phyloP scores from a whole-genome alignment of 1,140 invertebrate genomes.

The Parasteatoda tepidariorum region DNA sequence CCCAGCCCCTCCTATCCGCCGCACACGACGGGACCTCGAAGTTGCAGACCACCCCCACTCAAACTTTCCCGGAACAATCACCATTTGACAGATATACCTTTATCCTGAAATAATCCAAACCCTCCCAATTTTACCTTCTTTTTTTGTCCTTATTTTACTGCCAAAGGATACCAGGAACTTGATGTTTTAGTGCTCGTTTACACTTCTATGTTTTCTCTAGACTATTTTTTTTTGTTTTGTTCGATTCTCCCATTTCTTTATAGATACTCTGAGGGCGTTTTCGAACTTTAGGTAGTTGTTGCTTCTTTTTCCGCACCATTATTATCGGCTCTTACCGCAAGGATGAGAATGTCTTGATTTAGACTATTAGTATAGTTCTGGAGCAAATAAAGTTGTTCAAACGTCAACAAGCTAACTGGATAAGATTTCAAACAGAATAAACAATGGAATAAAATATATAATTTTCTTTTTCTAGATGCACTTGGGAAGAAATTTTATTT shows the following conservation, averaged over 20 bases:
- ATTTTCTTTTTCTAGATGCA: too few species aligned
- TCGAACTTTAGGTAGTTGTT: background rate
- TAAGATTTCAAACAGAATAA: too few species aligned
- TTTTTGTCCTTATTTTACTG: background rate
- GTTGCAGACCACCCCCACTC: background rate
- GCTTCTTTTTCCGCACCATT: background rate
- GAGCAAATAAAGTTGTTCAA: too few species aligned
- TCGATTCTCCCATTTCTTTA: background rate
- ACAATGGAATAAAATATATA: too few species aligned
- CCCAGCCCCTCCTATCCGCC: background rate
- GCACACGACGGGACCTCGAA: conserved; percentile 2
- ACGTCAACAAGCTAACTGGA: too few species aligned
- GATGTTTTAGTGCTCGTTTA: background rate
- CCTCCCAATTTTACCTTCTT: background rate
- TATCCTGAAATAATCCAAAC: background rate
- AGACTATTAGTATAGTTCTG: too few species aligned
- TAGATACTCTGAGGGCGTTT: background rate
- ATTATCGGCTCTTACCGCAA: background rate
- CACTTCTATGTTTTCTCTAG: background rate
- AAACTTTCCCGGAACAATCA: background rate
- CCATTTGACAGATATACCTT: background rate
- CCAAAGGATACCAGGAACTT: background rate
- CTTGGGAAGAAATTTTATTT: too few species aligned
- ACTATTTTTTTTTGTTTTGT: background rate
- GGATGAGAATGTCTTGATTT: background rate